Base-by-base conservation (phyloP, 2,797 vertebrate genomes). In the Pseudomugil gertrudae region DNA sequence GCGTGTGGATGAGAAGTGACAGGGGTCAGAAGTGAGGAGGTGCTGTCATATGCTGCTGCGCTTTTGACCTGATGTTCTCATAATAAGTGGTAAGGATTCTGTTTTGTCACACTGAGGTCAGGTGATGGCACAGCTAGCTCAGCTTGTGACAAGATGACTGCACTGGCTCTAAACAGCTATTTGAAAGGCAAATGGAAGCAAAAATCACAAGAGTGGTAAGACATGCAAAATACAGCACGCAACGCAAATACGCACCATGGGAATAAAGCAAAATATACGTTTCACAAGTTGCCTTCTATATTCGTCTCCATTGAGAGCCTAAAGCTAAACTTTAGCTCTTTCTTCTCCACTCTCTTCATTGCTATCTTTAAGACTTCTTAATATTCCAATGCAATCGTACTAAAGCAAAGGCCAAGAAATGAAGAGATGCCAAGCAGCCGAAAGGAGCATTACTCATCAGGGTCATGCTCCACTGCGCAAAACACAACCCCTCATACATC, bases 401-500 rank as follows among this genome's bases (percentile, higher is more conserved):
- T 95, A 94, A 95, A 92, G 94, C 91, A 91, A 85, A 75, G 93
- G 90, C 90, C 76, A 91, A 94, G 91, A 93, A 95, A 92, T 93
- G 94, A 93, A 92, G 94, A 62, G 93, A 85, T 85, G 90, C 94
- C 95, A 95, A 90, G 93, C 92, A 92, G 95, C 94, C 94, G 88
- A 94, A 94, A 95, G 94, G 94, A 95, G 95, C 95, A 96, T 96
- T 95, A 95, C 94, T 98, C 96, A 96, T 94, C 92, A 90, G 95
- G 92, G 96, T 97, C 97, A 97, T 93, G 95, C 95, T 95, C 92
- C 94, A 94, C 95, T 95, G 95, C 92, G 86, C 96, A 96, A 97
- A 97, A 97, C 96, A 96, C 96, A 96, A 95, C 95, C 95, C 95
- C 96, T 96, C 96, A 96, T 97, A 96, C 92, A 98, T 98, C 96